A percentile compares a stretch with the other conserved stretches of the same genome.
phyloP scores from a whole-genome alignment of 1,140 invertebrate genomes.

The Piezodorus guildinii region DNA sequence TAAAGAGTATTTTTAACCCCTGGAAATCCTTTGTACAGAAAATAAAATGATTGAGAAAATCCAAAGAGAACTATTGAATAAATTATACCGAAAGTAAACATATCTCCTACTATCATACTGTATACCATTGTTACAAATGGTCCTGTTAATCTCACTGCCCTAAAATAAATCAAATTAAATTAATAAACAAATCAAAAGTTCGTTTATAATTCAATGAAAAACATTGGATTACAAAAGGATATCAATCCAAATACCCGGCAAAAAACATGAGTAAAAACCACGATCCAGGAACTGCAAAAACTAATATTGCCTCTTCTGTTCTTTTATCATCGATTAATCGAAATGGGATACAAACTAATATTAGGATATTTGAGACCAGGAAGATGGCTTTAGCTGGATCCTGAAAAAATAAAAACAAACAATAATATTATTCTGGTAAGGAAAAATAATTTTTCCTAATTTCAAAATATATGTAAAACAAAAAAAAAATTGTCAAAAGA shows the following conservation, averaged over 20 bases:
- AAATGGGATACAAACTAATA: conserved; percentile 83
- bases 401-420: conserved; percentile 32
- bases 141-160: conserved; percentile 82
- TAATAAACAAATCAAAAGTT: not conserved
- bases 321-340: conserved; percentile 58
- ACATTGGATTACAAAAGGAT: too few species aligned
- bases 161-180: conserved; percentile 37
- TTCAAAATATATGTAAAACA: too few species aligned
- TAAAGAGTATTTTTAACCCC: conserved; percentile 65
- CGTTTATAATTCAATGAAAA: too few species aligned
- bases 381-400: conserved; percentile 92
- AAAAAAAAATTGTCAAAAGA: too few species aligned
- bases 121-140: conserved; percentile 99
- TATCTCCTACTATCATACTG: conserved; percentile 94
- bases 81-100: conserved; percentile 95
- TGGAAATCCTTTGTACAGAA: conserved; percentile 86
- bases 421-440: too few species aligned
- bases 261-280: conserved; percentile 99
- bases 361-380: conserved; percentile 81
- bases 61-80: conserved; percentile 86
- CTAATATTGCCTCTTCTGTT: conserved; percentile 81
- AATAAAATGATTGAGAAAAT: conserved; percentile 94
- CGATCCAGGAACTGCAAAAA: conserved; percentile 83
- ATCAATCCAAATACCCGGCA: conserved; percentile 61
- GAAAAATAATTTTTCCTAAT: too few species aligned